Evolutionary conservation across 2,113 vertebrate genomes (phyloP).

Genomic region (Aphelocoma coerulescens): DNA sequence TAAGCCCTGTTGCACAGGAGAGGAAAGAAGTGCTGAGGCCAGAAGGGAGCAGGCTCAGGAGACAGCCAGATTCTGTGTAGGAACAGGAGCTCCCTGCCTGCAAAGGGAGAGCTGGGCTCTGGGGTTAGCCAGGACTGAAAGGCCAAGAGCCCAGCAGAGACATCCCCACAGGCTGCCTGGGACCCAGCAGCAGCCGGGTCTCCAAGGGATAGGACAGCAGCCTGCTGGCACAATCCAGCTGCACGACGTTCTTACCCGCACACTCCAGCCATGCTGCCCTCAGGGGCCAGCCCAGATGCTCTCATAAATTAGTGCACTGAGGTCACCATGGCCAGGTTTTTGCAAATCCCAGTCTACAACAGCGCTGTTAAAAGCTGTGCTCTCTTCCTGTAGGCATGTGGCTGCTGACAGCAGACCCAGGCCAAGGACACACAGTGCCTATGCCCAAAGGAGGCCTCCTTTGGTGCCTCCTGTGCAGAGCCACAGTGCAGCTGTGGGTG

Average conservation of each 20-base stretch:
- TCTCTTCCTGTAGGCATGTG: background rate
- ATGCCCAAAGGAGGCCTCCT: rapidly evolving
- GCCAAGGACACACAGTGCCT: rapidly evolving
- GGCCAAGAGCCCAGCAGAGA: background rate
- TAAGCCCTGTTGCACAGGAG: background rate
- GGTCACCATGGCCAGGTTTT: background rate
- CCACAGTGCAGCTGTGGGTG: rapidly evolving
- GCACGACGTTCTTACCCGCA: rapidly evolving
- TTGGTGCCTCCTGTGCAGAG: background rate
- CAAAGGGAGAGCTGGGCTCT: background rate
- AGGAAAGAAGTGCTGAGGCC: background rate
- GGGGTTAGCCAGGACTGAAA: background rate
- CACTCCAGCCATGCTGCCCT: background rate
- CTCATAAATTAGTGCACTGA: background rate
- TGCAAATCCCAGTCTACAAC: background rate
- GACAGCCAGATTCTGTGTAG: background rate
- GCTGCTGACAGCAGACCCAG: background rate
- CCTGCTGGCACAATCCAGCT: background rate
- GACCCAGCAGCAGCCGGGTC: background rate
- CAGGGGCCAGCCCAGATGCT: background rate
- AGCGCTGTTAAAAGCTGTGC: background rate
- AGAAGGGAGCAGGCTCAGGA: background rate
- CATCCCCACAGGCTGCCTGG: rapidly evolving
- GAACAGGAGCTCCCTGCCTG: background rate
- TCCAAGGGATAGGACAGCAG: background rate